Conservation (phyloP, 1,140 invertebrate species). For the Plectrocnemia conspersa region DNA sequence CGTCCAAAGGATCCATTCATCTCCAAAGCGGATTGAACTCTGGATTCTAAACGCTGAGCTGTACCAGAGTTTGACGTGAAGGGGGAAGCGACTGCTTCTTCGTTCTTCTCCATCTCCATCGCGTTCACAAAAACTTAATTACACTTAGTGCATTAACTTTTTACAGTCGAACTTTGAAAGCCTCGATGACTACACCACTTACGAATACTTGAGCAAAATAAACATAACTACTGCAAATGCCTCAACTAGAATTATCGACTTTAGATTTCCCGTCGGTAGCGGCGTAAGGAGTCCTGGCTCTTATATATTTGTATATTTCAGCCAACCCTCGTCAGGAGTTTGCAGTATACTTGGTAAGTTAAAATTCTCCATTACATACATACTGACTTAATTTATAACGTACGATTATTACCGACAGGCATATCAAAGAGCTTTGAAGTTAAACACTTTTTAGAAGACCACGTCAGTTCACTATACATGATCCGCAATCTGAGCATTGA, state of each 20-base stretch:
- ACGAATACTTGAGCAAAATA: constrained; percentile 68
- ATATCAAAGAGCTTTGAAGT: constrained; percentile 51
- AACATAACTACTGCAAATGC: constrained; percentile 40
- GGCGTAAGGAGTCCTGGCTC: constrained; percentile 59
- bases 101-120: too few species aligned
- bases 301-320: constrained; percentile 72
- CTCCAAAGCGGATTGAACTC: too few species aligned
- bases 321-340: constrained; percentile 60
- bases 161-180: constrained; percentile 70
- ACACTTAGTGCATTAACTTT: too few species aligned
- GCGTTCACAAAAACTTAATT: too few species aligned
- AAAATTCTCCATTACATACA: too few species aligned
- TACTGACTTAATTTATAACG: neutral
- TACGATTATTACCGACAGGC: constrained; percentile 36
- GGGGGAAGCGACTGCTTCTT: too few species aligned
- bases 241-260: constrained; percentile 53
- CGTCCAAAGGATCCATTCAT: too few species aligned
- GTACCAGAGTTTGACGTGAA: too few species aligned
- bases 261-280: constrained; percentile 51
- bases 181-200: constrained; percentile 76
- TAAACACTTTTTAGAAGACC: constrained; percentile 42
- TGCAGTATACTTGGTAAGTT: constrained; percentile 52
- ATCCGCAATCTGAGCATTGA: constrained; percentile 50
- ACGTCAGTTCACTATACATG: constrained; percentile 37
- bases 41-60: too few species aligned